phyloP scores from a whole-genome alignment of 2,113 vertebrate genomes.

The Dipodomys merriami region DNA sequence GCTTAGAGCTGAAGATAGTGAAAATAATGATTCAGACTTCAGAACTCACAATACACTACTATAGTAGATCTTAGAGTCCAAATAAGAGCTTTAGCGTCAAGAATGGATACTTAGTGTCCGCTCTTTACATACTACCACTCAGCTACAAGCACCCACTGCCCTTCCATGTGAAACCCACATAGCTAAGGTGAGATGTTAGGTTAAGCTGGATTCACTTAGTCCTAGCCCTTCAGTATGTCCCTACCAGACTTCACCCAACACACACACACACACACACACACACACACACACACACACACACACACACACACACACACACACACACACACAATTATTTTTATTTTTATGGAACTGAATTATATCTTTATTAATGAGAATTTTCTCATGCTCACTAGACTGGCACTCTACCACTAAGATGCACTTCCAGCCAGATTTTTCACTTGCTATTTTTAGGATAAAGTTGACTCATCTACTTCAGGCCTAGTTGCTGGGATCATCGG shows the following conservation, averaged over 20 bases:
- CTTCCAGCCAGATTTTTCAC: no score
- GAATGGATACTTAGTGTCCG: no score
- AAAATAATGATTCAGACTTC: background rate
- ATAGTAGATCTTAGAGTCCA: background rate
- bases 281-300: no score
- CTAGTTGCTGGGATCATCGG: no score
- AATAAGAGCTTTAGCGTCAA: background rate
- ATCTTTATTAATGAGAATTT: background rate
- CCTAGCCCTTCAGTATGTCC: background rate
- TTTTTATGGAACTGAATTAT: background rate
- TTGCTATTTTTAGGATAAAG: no score
- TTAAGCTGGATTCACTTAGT: no score
- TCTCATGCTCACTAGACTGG: background rate
- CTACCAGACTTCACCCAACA: no score
- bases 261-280: no score
- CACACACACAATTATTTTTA: background rate
- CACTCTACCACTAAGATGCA: no score
- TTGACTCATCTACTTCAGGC: no score
- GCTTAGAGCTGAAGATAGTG: background rate
- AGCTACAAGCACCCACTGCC: fast-evolving
- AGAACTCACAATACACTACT: background rate
- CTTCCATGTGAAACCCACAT: background rate
- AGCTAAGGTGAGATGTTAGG: background rate
- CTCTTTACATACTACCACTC: background rate
- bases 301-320: no score